Conservation (phyloP, 2,888 invertebrate genomes). For the Hoplodrina blanda region DNA sequence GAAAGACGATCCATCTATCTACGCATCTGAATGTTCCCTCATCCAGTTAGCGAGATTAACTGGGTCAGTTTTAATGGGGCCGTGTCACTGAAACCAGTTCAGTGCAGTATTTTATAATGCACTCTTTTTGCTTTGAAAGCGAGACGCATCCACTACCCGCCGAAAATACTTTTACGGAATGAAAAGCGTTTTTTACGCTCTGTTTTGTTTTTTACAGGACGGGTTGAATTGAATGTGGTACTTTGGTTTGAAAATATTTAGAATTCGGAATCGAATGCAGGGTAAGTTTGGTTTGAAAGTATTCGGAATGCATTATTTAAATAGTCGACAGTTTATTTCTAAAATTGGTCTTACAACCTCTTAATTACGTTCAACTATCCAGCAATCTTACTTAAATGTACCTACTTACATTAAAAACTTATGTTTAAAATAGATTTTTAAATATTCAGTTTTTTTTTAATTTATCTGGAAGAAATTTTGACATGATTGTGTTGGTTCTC, state of each 20-base stretch:
- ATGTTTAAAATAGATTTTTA: too few relatives aligned
- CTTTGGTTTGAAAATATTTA: slow-evolving; percentile 6
- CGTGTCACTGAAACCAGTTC: slow-evolving; percentile 57
- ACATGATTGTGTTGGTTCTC: too few relatives aligned
- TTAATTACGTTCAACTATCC: too few relatives aligned
- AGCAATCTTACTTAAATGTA: too few relatives aligned
- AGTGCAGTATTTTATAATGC: slow-evolving; percentile 51
- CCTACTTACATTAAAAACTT: too few relatives aligned
- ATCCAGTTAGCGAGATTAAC: slow-evolving; percentile 62
- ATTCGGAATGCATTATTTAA: background rate
- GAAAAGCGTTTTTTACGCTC: slow-evolving; percentile 21
- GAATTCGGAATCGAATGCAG: background rate
- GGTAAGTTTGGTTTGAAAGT: too few relatives aligned
- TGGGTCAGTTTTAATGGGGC: slow-evolving; percentile 64
- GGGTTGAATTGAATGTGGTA: background rate
- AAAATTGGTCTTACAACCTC: too few relatives aligned
- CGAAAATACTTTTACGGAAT: slow-evolving; percentile 50
- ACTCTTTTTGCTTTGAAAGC: slow-evolving; percentile 50
- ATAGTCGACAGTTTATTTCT: background rate
- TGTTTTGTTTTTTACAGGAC: slow-evolving; percentile 8
- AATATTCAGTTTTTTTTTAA: too few relatives aligned
- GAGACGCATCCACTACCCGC: slow-evolving; percentile 43
- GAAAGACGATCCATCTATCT: slow-evolving; percentile 26
- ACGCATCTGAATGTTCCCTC: slow-evolving; percentile 50
- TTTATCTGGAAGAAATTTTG: too few relatives aligned